These are phyloP conservation scores for Reticulitermes speratus DNA, from an alignment of 1,140 invertebrate species.

Conservation along the genomic window DNA sequence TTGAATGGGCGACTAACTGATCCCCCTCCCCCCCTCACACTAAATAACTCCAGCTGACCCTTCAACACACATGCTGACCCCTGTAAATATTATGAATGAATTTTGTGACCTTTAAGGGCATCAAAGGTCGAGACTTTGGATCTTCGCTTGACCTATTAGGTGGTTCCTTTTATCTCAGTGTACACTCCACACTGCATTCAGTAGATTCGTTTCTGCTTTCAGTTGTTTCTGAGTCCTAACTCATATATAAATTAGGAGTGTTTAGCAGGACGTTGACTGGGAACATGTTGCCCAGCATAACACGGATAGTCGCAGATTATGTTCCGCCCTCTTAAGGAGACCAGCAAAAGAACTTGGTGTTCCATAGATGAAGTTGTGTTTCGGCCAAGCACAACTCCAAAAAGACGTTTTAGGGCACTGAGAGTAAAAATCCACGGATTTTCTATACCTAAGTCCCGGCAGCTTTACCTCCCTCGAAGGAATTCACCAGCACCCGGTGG, in stretches of 20 bases:
- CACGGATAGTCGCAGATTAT: too few species aligned
- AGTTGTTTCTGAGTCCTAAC: not conserved
- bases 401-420: too few species aligned
- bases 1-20: constrained; percentile 4
- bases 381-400: too few species aligned
- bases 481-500: too few species aligned
- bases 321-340: too few species aligned
- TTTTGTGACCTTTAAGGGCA: not conserved
- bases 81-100: not conserved
- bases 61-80: not conserved
- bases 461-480: too few species aligned
- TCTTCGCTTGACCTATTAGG: not conserved
- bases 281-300: too few species aligned
- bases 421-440: too few species aligned
- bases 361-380: too few species aligned
- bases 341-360: too few species aligned
- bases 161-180: not conserved
- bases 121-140: constrained; percentile 8
- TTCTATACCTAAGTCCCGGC: too few species aligned
- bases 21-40: not conserved
- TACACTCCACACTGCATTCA: not conserved
- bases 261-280: not conserved
- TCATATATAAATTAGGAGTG: not conserved
- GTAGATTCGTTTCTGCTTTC: not conserved
- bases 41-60: not conserved